Conservation (phyloP, 2,888 invertebrate genomes). For the Timandra comae region DNA sequence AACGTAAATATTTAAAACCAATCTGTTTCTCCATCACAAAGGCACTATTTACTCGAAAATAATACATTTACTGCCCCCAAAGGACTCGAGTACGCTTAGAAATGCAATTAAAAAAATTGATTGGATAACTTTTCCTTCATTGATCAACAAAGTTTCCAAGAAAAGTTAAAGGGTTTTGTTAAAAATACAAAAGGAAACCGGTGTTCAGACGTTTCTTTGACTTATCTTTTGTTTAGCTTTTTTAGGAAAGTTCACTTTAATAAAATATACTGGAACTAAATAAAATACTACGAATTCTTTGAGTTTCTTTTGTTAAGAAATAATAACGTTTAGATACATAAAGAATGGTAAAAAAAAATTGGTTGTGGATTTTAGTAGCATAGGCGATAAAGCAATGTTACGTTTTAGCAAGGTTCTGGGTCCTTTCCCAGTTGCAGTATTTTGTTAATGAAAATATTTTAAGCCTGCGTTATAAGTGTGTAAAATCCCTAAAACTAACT, state of each 20-base stretch:
- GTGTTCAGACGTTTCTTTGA: constrained; percentile 8
- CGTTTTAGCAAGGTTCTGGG: no score
- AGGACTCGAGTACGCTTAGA: not conserved
- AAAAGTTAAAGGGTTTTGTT: constrained; percentile 16
- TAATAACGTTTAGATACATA: no score
- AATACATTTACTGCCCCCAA: not conserved
- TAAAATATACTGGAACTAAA: no score
- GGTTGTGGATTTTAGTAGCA: no score
- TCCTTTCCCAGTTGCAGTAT: no score
- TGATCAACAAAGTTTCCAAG: constrained; percentile 28
- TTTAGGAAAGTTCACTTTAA: constrained; percentile 2
- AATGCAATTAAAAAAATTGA: constrained; percentile 34
- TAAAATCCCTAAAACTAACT: no score
- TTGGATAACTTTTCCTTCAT: constrained; percentile 34
- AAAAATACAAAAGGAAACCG: constrained; percentile 17
- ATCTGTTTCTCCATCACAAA: constrained; percentile 5
- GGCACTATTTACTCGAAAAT: constrained; percentile 11
- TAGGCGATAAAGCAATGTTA: no score
- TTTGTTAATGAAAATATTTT: no score
- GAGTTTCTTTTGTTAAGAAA: no score
- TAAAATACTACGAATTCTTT: no score
- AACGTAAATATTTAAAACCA: constrained; percentile 7
- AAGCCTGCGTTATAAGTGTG: no score
- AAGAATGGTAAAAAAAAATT: no score
- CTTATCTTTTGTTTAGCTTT: constrained; percentile 6